Evolutionary conservation across 2,113 vertebrate species (phyloP).

Genomic region (Cardinalis cardinalis): DNA sequence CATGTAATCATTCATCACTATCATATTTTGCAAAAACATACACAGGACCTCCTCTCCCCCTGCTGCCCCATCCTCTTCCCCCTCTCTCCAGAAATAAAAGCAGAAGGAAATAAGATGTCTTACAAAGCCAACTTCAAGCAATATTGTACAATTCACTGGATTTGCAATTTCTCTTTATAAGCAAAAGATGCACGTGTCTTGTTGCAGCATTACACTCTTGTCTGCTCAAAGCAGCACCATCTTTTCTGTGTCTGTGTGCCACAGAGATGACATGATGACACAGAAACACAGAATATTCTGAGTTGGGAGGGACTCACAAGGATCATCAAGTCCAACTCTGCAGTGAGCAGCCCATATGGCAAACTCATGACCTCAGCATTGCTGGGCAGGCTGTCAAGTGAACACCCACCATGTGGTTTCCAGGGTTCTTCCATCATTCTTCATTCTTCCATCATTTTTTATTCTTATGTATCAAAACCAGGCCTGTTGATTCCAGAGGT

Average conservation of each 20-base stretch:
- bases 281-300: not conserved
- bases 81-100: not conserved
- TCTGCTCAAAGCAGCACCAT: not conserved
- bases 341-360: not conserved
- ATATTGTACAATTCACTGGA: not conserved
- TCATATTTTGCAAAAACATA: not conserved
- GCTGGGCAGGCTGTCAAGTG: not conserved
- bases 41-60: not conserved
- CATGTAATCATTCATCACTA: not conserved
- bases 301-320: not conserved
- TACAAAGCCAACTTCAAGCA: not conserved
- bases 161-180: not conserved
- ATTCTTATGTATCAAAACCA: not conserved
- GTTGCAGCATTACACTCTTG: not conserved
- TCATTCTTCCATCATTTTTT: not conserved
- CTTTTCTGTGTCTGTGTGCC: not conserved
- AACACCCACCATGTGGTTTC: not conserved
- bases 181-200: not conserved
- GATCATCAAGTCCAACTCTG: not conserved
- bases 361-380: rapidly evolving
- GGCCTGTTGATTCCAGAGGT: not conserved
- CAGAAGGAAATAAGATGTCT: not conserved
- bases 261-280: not conserved
- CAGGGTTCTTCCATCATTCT: not conserved
- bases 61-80: rapidly evolving